Evolutionary conservation across 2,888 invertebrate genomes (phyloP), one percentile per base, ranked within the genome.

Genomic region (Melinaea marsaeus): DNA sequence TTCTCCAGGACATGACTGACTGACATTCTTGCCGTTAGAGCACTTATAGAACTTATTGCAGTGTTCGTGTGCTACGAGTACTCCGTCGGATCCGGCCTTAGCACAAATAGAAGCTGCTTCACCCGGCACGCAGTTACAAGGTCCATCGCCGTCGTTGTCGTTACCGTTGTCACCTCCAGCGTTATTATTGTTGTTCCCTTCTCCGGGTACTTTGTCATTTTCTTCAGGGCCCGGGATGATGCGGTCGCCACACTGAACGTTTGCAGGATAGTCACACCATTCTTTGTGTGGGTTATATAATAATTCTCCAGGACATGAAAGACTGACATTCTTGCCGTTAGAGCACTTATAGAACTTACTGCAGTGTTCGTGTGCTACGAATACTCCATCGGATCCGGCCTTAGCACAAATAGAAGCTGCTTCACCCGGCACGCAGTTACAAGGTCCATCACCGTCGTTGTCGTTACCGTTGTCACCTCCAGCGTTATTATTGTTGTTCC

Each of bases 11-110:
- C 81, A 81, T 0, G 46, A 56, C 3, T 72, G 4, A 0, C 69
- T 65, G 0, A 75, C 69, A 0, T 77, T 79, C 5, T 22, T 33
- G 13, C 77, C 73, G 11, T 67, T 32, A 4, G 35, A 60, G 46
- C 79, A 79, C 57, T 68, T 72, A 46, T 79, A 81, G 57, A 76
- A 79, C 51, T 79, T 68, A 61, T 78, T 76, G 63, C 80, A 81
- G 59, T 76, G 71, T 69, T 78, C 77, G n/a, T 80, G 75, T 3
- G 81, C 80, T 0, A 80, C 62, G 0, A 81, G 64, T 13, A 71
- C 62, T 4, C 78, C 78, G 13, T 77, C 70, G 2, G 78, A 76
- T 3, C 64, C 73, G 6, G 69, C 68, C 22, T 67, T 68, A 2
- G 71, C 72, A 58, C 80, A 80, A 35, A 79, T 77, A 9, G 47